A percentile compares a stretch with the other conserved stretches of the same genome.
phyloP scores from a whole-genome alignment of 2,113 vertebrate genomes.

The Epinephelus cyanopodus region DNA sequence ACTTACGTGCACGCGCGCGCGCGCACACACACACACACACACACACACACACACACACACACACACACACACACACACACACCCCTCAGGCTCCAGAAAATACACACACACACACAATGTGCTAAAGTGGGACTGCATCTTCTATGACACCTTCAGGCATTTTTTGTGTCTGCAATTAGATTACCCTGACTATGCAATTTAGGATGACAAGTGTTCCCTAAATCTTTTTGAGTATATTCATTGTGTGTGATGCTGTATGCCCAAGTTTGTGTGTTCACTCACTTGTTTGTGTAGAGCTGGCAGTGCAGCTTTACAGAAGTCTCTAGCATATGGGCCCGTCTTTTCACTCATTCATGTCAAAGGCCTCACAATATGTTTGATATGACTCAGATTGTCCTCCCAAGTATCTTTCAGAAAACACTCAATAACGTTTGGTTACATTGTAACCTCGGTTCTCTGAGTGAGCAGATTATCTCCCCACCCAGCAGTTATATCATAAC shows the following conservation, averaged over 20 bases:
- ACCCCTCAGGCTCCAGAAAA: background rate
- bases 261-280: background rate
- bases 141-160: constrained; percentile 53
- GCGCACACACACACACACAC: background rate
- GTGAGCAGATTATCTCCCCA: too few relatives aligned
- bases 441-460: too few relatives aligned
- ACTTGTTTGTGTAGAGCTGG: background rate
- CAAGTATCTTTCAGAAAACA: background rate
- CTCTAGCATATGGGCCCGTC: background rate
- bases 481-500: too few relatives aligned
- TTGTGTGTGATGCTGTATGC: background rate
- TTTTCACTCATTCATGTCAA: background rate
- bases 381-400: background rate
- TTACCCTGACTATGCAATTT: constrained; percentile 61
- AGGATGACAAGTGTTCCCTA: constrained; percentile 43
- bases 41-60: constrained; percentile 8
- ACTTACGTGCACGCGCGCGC: background rate
- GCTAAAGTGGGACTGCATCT: constrained; percentile 49
- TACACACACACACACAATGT: constrained; percentile 56
- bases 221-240: constrained; percentile 21
- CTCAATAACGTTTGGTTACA: background rate
- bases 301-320: background rate
- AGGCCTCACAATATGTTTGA: background rate
- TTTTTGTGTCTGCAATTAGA: constrained; percentile 64
- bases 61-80: background rate